phyloP scores from a whole-genome alignment of 2,113 vertebrate species.

The Vombatus ursinus region DNA sequence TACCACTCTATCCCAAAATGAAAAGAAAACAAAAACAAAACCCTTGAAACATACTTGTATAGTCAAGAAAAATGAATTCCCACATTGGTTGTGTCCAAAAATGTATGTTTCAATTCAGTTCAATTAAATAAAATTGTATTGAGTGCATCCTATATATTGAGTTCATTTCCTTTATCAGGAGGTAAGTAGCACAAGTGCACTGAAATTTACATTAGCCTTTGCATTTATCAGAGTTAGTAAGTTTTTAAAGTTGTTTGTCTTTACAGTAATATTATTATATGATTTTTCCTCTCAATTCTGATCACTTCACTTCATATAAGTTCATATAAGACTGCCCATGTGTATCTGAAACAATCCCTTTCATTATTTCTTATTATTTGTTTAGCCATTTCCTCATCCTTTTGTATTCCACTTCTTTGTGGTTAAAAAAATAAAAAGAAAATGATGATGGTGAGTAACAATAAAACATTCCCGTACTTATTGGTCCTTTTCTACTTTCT shows the following conservation, averaged over 20 bases:
- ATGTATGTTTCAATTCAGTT: background rate
- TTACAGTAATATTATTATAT: background rate
- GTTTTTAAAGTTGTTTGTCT: too few relatives aligned
- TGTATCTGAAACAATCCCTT: too few relatives aligned
- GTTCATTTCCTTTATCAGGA: background rate
- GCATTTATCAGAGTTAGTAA: too few relatives aligned
- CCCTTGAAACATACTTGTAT: background rate
- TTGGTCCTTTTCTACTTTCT: background rate
- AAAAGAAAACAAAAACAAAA: background rate
- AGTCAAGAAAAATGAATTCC: background rate
- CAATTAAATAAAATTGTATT: background rate
- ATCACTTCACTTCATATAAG: background rate
- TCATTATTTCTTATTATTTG: background rate
- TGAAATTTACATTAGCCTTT: background rate
- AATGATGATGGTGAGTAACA: too few relatives aligned
- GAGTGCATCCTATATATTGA: background rate
- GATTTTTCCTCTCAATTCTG: background rate
- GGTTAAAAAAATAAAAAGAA: too few relatives aligned
- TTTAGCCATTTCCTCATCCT: background rate
- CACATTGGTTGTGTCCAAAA: background rate
- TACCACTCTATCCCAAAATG: background rate
- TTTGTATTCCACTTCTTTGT: background rate
- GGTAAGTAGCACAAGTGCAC: background rate
- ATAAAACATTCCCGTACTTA: too few relatives aligned
- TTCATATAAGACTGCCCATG: background rate